phyloP scores from a whole-genome alignment of 2,797 vertebrate genomes.

The Syndactyla subalaris region DNA sequence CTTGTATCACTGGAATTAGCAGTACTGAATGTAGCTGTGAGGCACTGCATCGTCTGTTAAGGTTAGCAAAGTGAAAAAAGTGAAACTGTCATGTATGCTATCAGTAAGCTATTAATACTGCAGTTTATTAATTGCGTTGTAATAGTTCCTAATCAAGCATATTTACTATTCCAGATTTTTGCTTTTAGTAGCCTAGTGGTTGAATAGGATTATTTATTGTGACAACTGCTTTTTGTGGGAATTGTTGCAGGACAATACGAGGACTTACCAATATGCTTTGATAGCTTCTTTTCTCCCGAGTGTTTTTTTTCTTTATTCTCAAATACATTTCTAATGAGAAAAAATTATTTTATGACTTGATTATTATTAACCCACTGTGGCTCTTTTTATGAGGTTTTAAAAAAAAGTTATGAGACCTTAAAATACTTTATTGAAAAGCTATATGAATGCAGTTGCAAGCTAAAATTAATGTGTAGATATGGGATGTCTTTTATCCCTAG shows the following conservation, averaged over 20 bases:
- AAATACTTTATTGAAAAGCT: neutral
- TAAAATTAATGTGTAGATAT: neutral
- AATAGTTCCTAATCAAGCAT: neutral
- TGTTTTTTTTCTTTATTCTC: neutral
- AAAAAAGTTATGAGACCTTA: neutral
- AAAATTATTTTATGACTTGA: neutral
- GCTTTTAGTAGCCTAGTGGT: neutral
- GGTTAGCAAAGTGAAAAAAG: neutral
- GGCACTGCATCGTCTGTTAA: neutral
- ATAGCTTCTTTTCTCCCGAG: neutral
- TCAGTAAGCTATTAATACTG: neutral
- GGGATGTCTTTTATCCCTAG: constrained; percentile 72
- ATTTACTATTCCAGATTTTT: neutral
- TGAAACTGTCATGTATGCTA: neutral
- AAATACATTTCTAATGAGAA: neutral
- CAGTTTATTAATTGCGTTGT: neutral
- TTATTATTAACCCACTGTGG: neutral
- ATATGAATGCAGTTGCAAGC: neutral
- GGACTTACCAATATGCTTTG: neutral
- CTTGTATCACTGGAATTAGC: neutral
- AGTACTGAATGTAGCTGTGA: neutral
- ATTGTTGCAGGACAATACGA: neutral
- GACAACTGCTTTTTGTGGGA: neutral
- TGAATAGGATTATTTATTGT: neutral
- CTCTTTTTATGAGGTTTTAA: neutral